These are phyloP conservation scores for Aricia agestis DNA, from an alignment of 1,140 invertebrate genomes.

Conservation along the genomic window DNA sequence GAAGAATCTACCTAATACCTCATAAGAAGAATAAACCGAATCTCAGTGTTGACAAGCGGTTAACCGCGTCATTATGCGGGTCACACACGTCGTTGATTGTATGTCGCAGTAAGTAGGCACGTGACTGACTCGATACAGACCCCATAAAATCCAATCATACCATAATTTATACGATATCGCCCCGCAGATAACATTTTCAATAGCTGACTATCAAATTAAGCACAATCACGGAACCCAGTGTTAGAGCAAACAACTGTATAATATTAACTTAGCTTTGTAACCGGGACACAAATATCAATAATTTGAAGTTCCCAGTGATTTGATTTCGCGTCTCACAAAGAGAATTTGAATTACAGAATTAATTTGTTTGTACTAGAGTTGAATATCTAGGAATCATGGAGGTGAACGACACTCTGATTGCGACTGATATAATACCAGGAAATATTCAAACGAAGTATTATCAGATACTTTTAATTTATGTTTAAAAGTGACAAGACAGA, in stretches of 20 bases:
- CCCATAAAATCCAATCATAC: conserved; percentile 12
- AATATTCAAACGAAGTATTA: neutral
- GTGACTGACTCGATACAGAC: neutral
- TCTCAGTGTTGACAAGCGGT: neutral
- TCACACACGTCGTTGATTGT: conserved; percentile 6
- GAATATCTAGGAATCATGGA: neutral
- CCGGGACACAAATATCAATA: neutral
- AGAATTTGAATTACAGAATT: conserved; percentile 1
- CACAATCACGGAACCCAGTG: neutral
- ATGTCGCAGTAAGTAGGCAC: conserved; percentile 1
- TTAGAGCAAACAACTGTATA: conserved; percentile 2
- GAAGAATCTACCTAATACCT: neutral
- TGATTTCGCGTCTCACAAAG: conserved; percentile 3
- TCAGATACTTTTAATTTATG: too few relatives aligned
- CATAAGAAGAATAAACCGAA: neutral
- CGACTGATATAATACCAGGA: neutral
- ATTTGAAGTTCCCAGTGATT: neutral
- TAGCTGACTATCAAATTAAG: conserved; percentile 9
- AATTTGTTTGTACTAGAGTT: neutral
- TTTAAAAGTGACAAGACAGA: too few relatives aligned
- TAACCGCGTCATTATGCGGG: neutral
- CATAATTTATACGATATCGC: conserved; percentile 7
- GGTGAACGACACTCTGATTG: neutral
- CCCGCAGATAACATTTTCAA: neutral
- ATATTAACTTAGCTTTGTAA: conserved; percentile 8